A percentile compares a stretch with the other conserved stretches of the same genome.
Conservation (phyloP, 1,140 invertebrate genomes). For the Choristoneura fumiferana region DNA sequence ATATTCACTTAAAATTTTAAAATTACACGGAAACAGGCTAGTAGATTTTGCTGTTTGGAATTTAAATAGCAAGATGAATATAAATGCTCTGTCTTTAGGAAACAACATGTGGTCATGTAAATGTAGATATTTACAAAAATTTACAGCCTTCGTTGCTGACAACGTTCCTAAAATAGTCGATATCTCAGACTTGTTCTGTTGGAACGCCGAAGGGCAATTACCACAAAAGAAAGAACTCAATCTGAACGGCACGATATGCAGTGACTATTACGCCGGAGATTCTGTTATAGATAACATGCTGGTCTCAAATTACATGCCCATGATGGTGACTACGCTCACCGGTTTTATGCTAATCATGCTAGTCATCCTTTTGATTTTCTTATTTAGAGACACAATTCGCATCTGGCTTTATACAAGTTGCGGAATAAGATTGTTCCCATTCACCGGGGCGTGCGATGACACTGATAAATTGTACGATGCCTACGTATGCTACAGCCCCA, state of each 20-base stretch:
- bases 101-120: slow-evolving; percentile 94
- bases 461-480: slow-evolving; percentile 95
- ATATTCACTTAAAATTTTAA: slow-evolving; percentile 86
- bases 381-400: slow-evolving; percentile 90
- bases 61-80: slow-evolving; percentile 82
- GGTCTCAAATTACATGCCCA: slow-evolving; percentile 89
- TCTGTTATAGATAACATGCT: slow-evolving; percentile 90
- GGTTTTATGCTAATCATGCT: slow-evolving; percentile 85
- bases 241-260: slow-evolving; percentile 89
- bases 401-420: slow-evolving; percentile 94
- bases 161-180: slow-evolving; percentile 88
- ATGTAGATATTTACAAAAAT: slow-evolving; percentile 92
- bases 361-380: slow-evolving; percentile 86
- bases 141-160: slow-evolving; percentile 90
- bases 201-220: slow-evolving; percentile 84
- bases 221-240: slow-evolving; percentile 85
- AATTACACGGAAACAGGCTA: slow-evolving; percentile 91
- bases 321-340: slow-evolving; percentile 87
- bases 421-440: slow-evolving; percentile 88
- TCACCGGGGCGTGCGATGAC: slow-evolving; percentile 83
- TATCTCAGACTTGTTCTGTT: slow-evolving; percentile 87
- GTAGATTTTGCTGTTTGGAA: slow-evolving; percentile 91
- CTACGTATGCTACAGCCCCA: slow-evolving; percentile 95
- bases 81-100: slow-evolving; percentile 85
- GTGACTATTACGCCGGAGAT: slow-evolving; percentile 89